phyloP scores from a whole-genome alignment of 2,888 invertebrate genomes.

The Rosalia funebris region DNA sequence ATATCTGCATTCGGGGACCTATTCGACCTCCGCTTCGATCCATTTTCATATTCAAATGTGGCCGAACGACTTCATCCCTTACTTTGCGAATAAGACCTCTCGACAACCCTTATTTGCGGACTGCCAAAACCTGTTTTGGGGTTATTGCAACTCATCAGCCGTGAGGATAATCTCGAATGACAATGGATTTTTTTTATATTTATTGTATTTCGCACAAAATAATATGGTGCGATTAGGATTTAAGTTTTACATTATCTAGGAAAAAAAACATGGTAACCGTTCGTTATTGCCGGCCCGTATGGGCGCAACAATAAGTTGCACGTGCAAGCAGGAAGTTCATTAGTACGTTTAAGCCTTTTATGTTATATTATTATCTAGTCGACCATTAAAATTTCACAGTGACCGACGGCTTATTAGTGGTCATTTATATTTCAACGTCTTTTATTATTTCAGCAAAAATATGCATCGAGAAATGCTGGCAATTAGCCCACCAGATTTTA shows the following conservation, averaged over 20 bases:
- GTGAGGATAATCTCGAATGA: slow-evolving; percentile 37
- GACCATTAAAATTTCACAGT: slow-evolving; percentile 27
- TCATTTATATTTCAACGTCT: background rate
- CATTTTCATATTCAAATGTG: background rate
- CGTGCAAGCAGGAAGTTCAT: slow-evolving; percentile 35
- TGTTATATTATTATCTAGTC: slow-evolving; percentile 27
- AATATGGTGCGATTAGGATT: slow-evolving; percentile 29
- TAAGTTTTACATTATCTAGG: slow-evolving; percentile 33
- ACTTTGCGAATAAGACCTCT: slow-evolving; percentile 27
- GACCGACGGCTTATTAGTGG: slow-evolving; percentile 21
- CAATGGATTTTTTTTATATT: slow-evolving; percentile 25
- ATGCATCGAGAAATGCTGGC: too few relatives aligned
- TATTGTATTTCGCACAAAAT: slow-evolving; percentile 31
- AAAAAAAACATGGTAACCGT: slow-evolving; percentile 26
- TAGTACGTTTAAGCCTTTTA: slow-evolving; percentile 27
- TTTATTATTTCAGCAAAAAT: background rate
- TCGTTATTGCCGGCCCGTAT: slow-evolving; percentile 19
- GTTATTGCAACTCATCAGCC: slow-evolving; percentile 42
- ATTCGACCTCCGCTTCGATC: too few relatives aligned
- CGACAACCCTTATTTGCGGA: slow-evolving; percentile 38
- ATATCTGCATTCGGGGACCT: too few relatives aligned
- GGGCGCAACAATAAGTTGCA: slow-evolving; percentile 29
- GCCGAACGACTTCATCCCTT: too few relatives aligned
- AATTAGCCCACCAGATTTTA: too few relatives aligned
- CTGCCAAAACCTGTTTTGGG: slow-evolving; percentile 46